A percentile compares a stretch with the other conserved stretches of the same genome.
Evolutionary conservation across 2,888 invertebrate species (phyloP).

Genomic region (Chrysomela aeneicollis): DNA sequence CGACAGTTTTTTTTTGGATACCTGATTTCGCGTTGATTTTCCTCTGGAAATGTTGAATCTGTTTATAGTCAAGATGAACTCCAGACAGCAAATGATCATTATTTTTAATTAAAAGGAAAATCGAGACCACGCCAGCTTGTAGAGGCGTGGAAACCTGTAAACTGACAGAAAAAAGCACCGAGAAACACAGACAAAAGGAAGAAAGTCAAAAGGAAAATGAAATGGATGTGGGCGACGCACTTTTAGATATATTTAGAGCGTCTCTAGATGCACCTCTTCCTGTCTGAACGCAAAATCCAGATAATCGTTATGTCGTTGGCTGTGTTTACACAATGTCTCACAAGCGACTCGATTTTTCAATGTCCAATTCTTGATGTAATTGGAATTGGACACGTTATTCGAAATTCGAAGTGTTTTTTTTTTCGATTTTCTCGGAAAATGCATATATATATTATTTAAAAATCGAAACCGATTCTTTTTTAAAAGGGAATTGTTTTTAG

Average conservation of each 20-base stretch:
- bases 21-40: no score
- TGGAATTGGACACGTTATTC: no score
- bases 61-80: no score
- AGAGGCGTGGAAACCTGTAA: not conserved
- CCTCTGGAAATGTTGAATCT: no score
- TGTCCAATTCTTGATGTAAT: no score
- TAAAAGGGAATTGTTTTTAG: no score
- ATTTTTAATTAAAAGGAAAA: not conserved
- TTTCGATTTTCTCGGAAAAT: no score
- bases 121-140: no score
- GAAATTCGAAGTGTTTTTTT: no score
- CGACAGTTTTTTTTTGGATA: no score
- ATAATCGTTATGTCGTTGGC: not conserved
- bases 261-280: not conserved
- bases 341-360: not conserved
- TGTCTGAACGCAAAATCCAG: slow-evolving; percentile 1
- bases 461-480: no score
- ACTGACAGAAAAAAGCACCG: not conserved
- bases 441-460: no score
- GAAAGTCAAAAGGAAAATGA: not conserved
- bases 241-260: slow-evolving; percentile 1
- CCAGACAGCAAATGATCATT: not conserved
- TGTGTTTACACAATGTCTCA: not conserved
- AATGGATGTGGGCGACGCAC: not conserved
- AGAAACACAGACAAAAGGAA: not conserved